Evolutionary conservation across 2,113 vertebrate species (phyloP).

Genomic region (Nothobranchius furzeri): DNA sequence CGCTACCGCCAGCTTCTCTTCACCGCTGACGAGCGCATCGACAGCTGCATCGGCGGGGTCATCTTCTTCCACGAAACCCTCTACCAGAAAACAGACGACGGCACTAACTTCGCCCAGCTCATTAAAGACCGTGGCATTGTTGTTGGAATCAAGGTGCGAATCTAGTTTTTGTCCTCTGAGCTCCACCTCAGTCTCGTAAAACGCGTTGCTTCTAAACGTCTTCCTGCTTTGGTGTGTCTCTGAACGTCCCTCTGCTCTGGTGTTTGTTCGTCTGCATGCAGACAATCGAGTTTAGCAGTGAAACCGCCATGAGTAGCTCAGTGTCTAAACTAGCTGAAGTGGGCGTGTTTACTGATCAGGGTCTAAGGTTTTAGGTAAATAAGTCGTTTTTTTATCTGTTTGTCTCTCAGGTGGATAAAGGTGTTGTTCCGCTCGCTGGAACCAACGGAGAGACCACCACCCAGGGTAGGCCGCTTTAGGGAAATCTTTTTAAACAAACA

Average conservation of each 20-base stretch:
- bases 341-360: conserved; percentile 25
- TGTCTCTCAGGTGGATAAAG: conserved; percentile 90
- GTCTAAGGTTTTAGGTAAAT: neutral
- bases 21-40: conserved; percentile 88
- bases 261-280: neutral
- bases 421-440: conserved; percentile 93
- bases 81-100: conserved; percentile 92
- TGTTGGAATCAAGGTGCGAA: conserved; percentile 93
- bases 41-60: conserved; percentile 92
- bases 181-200: too few species aligned
- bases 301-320: neutral
- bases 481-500: neutral
- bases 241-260: neutral
- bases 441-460: conserved; percentile 97
- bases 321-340: neutral
- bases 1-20: conserved; percentile 96
- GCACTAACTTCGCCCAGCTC: conserved; percentile 85
- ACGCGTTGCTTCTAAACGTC: neutral
- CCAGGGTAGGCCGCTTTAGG: conserved; percentile 82
- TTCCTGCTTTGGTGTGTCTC: conserved; percentile 1
- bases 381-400: neutral
- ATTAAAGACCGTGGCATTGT: conserved; percentile 93
- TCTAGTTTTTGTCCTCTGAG: too few species aligned
- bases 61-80: conserved; percentile 99
- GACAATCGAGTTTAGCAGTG: neutral